phyloP scores from a whole-genome alignment of 2,113 vertebrate genomes.

The Mirza zaza region DNA sequence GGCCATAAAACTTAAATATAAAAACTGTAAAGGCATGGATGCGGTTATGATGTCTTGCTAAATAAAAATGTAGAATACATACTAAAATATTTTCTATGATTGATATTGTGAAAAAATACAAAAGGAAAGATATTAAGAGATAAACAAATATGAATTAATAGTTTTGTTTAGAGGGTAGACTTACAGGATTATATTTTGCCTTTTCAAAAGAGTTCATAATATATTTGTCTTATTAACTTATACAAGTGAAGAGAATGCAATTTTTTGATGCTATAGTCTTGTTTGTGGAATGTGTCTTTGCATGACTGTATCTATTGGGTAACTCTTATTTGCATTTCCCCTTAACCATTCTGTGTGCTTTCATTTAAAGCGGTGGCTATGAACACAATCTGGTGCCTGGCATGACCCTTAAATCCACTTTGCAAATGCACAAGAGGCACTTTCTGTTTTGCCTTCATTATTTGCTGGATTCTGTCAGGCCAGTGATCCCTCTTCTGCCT shows the following conservation, averaged over 20 bases:
- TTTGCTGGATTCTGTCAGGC: background rate
- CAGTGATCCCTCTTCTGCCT: background rate
- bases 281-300: background rate
- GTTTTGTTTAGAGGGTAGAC: background rate
- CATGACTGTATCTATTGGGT: background rate
- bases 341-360: background rate
- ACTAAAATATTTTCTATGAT: background rate
- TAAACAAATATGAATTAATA: background rate
- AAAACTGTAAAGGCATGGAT: background rate
- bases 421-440: background rate
- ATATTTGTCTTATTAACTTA: background rate
- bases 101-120: background rate
- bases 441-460: background rate
- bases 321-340: background rate
- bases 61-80: background rate
- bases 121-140: background rate
- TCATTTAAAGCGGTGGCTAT: background rate
- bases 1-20: background rate
- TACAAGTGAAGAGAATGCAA: background rate
- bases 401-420: background rate
- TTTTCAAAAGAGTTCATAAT: background rate
- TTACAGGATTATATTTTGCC: background rate
- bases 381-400: background rate
- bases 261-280: background rate
- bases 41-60: background rate